Evolutionary conservation across 2,113 vertebrate species (phyloP).

Genomic region (Psammodynastes pulverulentus): DNA sequence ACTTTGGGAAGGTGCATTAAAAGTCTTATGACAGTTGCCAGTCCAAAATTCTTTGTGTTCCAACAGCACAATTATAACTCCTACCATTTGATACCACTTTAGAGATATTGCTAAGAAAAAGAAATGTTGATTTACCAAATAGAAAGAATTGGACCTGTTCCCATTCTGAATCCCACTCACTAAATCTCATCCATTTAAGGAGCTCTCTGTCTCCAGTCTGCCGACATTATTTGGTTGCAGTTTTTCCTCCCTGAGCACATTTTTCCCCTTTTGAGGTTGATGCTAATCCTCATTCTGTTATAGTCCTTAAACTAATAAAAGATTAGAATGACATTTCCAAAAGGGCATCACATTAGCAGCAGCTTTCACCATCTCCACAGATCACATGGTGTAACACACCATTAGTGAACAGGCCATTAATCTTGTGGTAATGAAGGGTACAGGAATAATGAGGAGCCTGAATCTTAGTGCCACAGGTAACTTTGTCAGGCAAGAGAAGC

Average conservation of each 20-base stretch:
- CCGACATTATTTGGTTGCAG: constrained; percentile 57
- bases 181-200: constrained; percentile 51
- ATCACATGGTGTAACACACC: constrained; percentile 43
- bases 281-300: constrained; percentile 67
- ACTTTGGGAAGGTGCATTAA: neutral
- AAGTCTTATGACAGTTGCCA: neutral
- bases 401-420: constrained; percentile 68
- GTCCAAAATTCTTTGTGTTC: neutral
- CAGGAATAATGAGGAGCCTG: constrained; percentile 35
- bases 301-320: constrained; percentile 84
- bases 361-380: constrained; percentile 54
- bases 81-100: neutral
- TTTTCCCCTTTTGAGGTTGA: constrained; percentile 60
- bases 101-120: neutral
- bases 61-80: neutral
- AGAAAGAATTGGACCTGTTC: constrained; percentile 34
- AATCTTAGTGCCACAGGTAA: constrained; percentile 8
- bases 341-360: constrained; percentile 83
- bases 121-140: neutral
- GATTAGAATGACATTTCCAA: constrained; percentile 87
- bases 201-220: constrained; percentile 28
- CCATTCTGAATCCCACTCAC: neutral
- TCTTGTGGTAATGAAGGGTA: constrained; percentile 74
- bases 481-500: constrained; percentile 33
- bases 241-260: constrained; percentile 55